These are phyloP conservation scores for Struthidea cinerea DNA, from an alignment of 2,113 vertebrate genomes.

Conservation along the genomic window DNA sequence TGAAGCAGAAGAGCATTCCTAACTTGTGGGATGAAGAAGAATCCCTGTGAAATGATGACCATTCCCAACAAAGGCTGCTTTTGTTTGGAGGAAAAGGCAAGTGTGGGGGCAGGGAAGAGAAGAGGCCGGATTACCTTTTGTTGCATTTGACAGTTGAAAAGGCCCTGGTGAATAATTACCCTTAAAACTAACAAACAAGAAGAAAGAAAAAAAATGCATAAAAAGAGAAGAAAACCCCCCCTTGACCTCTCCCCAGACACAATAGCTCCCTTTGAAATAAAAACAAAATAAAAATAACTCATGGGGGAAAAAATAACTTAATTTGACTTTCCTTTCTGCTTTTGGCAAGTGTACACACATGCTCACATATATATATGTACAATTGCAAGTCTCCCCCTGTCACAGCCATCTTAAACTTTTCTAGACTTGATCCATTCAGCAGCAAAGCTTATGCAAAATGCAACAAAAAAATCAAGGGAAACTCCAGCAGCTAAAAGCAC, in stretches of 20 bases:
- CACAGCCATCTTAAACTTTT: not conserved
- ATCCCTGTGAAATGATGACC: constrained; percentile 27
- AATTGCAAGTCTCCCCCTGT: not conserved
- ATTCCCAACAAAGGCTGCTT: constrained; percentile 66
- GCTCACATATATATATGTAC: not conserved
- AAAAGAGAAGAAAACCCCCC: not conserved
- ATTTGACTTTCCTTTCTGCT: not conserved
- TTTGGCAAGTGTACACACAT: not conserved
- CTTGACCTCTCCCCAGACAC: not conserved
- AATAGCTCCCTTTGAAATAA: not conserved
- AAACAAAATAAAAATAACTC: constrained; percentile 27
- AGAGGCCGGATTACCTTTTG: constrained; percentile 75
- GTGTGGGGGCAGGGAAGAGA: constrained; percentile 40
- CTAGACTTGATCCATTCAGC: not conserved
- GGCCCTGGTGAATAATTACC: constrained; percentile 86
- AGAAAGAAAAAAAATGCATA: constrained; percentile 43
- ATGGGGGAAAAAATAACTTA: not conserved
- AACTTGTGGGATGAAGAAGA: constrained; percentile 33
- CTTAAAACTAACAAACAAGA: constrained; percentile 73
- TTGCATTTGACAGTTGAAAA: constrained; percentile 83
- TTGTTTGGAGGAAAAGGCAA: constrained; percentile 67
- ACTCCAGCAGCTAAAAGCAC: constrained; percentile 10
- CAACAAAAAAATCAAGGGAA: not conserved
- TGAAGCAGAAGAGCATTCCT: constrained; percentile 6
- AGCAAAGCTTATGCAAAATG: constrained; percentile 25